Conservation (phyloP, 1,140 invertebrate genomes). For the Pseudomyrmex dendroicus region DNA sequence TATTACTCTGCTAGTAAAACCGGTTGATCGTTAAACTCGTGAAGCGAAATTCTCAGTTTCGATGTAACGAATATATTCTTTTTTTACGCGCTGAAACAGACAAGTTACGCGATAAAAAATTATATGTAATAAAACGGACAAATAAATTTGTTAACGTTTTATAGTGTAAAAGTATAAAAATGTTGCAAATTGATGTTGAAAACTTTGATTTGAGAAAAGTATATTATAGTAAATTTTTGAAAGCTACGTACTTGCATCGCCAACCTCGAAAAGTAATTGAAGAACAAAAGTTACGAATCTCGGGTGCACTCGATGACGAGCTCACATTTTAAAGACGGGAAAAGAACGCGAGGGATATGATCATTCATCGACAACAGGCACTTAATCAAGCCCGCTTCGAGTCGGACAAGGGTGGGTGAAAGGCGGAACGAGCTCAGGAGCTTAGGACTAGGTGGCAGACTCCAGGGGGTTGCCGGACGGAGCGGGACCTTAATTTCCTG, state of each 20-base stretch:
- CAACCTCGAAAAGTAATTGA: too few species aligned
- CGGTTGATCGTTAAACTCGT: constrained; percentile 26
- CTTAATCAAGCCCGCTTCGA: constrained; percentile 66
- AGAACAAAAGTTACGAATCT: too few species aligned
- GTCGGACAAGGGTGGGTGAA: constrained; percentile 61
- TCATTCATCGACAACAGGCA: constrained; percentile 68
- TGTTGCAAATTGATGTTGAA: too few species aligned
- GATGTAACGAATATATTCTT: not conserved
- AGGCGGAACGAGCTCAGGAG: constrained; percentile 46
- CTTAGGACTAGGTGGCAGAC: constrained; percentile 41
- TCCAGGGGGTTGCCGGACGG: constrained; percentile 45
- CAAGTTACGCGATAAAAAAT: not conserved
- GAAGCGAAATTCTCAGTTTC: not conserved
- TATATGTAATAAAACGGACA: not conserved
- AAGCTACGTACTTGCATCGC: too few species aligned
- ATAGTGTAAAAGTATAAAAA: not conserved
- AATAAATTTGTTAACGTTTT: constrained; percentile 1
- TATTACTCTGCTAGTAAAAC: constrained; percentile 10
- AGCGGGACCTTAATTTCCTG: constrained; percentile 76
- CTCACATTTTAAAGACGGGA: not conserved
- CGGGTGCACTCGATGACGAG: too few species aligned
- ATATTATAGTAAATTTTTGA: too few species aligned
- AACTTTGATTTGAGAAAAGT: too few species aligned
- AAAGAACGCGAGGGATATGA: constrained; percentile 63
- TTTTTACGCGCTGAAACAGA: not conserved